Evolutionary conservation across 2,113 vertebrate species (phyloP).

Genomic region (Myxocyprinus asiaticus): DNA sequence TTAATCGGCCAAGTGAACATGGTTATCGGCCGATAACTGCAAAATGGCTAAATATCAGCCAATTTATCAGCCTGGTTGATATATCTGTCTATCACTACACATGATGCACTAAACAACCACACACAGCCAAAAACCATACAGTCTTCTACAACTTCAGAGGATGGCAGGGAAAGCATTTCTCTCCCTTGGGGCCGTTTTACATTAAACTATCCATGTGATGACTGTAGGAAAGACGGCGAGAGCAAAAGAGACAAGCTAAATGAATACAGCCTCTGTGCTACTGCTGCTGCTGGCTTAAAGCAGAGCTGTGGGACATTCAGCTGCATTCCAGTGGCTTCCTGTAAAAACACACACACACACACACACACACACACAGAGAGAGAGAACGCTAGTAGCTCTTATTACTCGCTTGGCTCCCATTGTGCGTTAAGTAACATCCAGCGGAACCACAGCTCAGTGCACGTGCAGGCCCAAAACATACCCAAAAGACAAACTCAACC

Average conservation of each 20-base stretch:
- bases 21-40: too few species aligned
- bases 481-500: neutral
- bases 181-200: neutral
- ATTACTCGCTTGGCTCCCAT: constrained; percentile 31
- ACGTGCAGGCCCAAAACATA: constrained; percentile 22
- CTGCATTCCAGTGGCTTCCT: constrained; percentile 27
- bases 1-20: too few species aligned
- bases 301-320: constrained; percentile 35
- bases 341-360: constrained; percentile 37
- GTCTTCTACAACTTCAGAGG: too few species aligned
- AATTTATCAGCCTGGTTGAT: too few species aligned
- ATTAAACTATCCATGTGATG: constrained; percentile 47
- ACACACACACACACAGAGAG: constrained; percentile 26
- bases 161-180: neutral
- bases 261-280: constrained; percentile 35
- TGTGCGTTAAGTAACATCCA: constrained; percentile 29
- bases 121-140: neutral
- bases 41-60: too few species aligned
- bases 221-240: constrained; percentile 46
- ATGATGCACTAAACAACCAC: too few species aligned
- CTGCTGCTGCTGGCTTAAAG: constrained; percentile 21
- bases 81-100: too few species aligned
- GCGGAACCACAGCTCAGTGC: constrained; percentile 36
- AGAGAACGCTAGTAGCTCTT: constrained; percentile 27
- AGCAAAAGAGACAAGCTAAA: constrained; percentile 4